Conservation (phyloP, 2,888 invertebrate species). For the Leptothorax acervorum region DNA sequence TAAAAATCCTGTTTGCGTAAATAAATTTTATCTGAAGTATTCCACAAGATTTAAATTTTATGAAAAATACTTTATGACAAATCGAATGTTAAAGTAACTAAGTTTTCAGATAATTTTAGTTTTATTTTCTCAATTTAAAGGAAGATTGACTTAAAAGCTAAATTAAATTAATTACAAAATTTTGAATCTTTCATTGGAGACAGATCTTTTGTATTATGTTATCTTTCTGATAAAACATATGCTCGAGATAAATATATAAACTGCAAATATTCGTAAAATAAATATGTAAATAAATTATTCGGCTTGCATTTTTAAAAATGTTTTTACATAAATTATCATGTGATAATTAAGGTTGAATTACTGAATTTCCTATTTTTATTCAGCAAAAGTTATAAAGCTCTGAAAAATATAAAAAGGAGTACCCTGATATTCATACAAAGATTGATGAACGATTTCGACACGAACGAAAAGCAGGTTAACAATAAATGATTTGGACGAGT, state of each 20-base stretch:
- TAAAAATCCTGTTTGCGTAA: not conserved
- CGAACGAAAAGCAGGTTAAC: not conserved
- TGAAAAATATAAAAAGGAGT: slow-evolving; percentile 10
- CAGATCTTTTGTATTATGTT: not conserved
- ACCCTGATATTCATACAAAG: not conserved
- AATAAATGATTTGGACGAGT: slow-evolving; percentile 3
- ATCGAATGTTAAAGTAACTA: not conserved
- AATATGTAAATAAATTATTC: not conserved
- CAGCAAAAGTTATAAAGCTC: not conserved
- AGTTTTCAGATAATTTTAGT: not conserved
- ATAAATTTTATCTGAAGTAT: not conserved
- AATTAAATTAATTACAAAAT: not conserved
- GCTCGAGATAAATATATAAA: not conserved
- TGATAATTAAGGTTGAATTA: not conserved
- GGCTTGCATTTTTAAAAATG: not conserved
- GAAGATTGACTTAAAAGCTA: not conserved
- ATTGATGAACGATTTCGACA: slow-evolving; percentile 9
- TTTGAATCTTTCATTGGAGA: not conserved
- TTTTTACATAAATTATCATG: not conserved
- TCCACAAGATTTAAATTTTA: not conserved
- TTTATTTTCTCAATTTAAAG: not conserved
- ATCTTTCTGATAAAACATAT: not conserved
- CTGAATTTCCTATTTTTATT: not conserved
- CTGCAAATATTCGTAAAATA: not conserved
- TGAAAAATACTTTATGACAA: not conserved